phyloP scores from a whole-genome alignment of 2,888 invertebrate species.

The Machimus rusticus region DNA sequence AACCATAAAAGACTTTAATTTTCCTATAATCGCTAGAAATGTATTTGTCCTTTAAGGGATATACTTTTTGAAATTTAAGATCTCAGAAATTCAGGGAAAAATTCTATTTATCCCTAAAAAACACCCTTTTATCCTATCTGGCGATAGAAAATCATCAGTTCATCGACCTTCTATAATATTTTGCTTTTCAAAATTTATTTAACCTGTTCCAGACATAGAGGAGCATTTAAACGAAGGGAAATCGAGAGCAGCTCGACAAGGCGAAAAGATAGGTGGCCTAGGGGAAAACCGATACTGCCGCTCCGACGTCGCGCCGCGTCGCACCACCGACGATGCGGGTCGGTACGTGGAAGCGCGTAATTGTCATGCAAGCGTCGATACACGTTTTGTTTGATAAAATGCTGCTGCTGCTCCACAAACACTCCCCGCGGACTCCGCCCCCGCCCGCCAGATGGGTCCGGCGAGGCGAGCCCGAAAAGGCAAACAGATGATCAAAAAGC shows the following conservation, averaged over 20 bases:
- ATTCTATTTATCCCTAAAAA: too few species aligned
- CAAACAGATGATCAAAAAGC: background rate
- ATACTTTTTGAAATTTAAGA: too few species aligned
- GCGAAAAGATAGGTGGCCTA: background rate
- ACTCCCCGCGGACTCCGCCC: background rate
- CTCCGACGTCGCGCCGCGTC: background rate
- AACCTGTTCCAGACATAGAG: background rate
- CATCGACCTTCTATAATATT: background rate
- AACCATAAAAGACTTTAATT: too few species aligned
- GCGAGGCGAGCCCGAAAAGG: background rate
- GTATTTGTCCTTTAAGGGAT: too few species aligned
- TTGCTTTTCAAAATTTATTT: background rate
- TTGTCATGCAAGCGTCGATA: background rate
- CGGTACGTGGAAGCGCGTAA: background rate
- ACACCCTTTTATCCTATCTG: background rate
- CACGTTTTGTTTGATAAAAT: background rate
- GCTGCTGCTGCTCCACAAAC: background rate
- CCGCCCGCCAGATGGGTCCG: background rate
- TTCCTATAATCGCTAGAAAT: too few species aligned
- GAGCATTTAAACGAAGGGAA: background rate
- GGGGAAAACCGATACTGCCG: background rate
- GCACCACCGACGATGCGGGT: background rate
- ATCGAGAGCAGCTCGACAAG: background rate
- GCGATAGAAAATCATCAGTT: background rate
- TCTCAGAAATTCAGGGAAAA: too few species aligned